phyloP scores from a whole-genome alignment of 2,888 invertebrate species.

The Linnaemya vulpina region DNA sequence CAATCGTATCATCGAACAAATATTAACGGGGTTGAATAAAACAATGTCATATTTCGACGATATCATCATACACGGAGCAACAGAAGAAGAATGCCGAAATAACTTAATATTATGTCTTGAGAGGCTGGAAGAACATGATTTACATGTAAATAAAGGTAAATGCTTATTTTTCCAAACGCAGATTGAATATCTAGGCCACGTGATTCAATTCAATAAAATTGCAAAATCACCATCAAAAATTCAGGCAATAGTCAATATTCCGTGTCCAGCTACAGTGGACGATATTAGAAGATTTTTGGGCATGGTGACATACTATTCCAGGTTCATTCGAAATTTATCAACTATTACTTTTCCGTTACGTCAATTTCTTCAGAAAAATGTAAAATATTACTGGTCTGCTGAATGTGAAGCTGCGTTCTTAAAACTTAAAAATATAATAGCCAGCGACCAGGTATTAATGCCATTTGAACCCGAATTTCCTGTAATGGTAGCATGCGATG shows the following conservation, averaged over 20 bases:
- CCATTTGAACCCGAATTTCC: background rate
- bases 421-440: constrained; percentile 1
- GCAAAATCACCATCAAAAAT: background rate
- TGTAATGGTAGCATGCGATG: constrained; percentile 51
- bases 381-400: background rate
- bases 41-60: constrained; percentile 21
- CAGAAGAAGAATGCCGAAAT: background rate
- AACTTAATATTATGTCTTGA: background rate
- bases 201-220: background rate
- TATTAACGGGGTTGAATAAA: background rate
- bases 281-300: constrained; percentile 4
- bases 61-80: background rate
- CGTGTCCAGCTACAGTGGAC: background rate
- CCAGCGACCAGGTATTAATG: constrained; percentile 35
- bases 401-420: constrained; percentile 2
- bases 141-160: no score
- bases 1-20: constrained; percentile 8
- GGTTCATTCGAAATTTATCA: background rate
- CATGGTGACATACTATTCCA: background rate
- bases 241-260: background rate
- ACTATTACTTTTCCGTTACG: background rate
- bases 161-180: no score
- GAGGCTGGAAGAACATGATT: background rate
- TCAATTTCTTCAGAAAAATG: background rate
- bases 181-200: background rate